Conservation (phyloP, 2,888 invertebrate species). For the Eupithecia pulchellata region DNA sequence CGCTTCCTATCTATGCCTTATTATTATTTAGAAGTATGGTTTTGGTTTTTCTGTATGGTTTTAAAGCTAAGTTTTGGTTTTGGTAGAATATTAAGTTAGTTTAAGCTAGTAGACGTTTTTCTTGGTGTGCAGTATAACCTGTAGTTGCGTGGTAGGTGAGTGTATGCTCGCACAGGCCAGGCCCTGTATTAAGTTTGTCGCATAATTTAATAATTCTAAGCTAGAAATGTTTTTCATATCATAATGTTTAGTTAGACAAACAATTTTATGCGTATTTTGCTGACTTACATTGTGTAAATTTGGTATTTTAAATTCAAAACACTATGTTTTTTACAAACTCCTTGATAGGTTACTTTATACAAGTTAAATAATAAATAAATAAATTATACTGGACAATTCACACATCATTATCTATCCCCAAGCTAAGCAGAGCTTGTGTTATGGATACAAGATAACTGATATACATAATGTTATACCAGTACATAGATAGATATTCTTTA, state of each 20-base stretch:
- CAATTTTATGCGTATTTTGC: neutral
- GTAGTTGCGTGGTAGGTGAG: neutral
- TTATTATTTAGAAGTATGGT: slow-evolving; percentile 38
- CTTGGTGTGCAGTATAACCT: slow-evolving; percentile 8
- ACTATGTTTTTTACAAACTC: neutral
- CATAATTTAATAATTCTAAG: neutral
- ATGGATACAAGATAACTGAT: too few relatives aligned
- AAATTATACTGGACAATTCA: too few relatives aligned
- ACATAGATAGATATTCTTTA: too few relatives aligned
- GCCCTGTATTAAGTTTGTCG: neutral
- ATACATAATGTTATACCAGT: too few relatives aligned
- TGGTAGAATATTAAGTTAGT: slow-evolving; percentile 21
- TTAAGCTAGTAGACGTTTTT: slow-evolving; percentile 32
- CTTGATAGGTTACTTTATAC: neutral
- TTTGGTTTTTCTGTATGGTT: slow-evolving; percentile 31
- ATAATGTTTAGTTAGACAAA: neutral
- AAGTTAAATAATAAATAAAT: too few relatives aligned
- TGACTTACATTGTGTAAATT: neutral
- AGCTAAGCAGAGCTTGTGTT: too few relatives aligned
- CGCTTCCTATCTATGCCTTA: slow-evolving; percentile 46
- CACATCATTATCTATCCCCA: too few relatives aligned
- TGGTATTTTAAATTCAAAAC: neutral
- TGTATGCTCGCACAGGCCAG: neutral
- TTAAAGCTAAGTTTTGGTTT: slow-evolving; percentile 19
- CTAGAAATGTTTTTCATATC: neutral